Conservation (phyloP, 2,888 invertebrate species). For the Pristionchus arcanus region DNA sequence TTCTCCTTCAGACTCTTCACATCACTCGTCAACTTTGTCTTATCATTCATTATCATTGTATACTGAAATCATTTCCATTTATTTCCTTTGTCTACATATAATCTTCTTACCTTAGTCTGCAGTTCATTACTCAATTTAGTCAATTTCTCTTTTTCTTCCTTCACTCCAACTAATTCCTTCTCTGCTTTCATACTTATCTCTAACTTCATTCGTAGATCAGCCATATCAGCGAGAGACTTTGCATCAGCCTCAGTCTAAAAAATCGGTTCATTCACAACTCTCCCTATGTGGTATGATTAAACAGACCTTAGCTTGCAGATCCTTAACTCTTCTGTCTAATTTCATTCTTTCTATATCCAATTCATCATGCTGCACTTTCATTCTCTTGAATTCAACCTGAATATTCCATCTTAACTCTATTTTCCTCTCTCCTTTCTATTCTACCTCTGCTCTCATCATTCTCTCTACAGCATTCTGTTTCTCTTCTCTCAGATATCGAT, state of each 20-base stretch:
- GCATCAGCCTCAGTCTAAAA: slow-evolving; percentile 39
- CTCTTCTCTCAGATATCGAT: slow-evolving; percentile 52
- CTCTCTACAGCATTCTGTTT: slow-evolving; percentile 55
- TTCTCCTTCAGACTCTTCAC: slow-evolving; percentile 37
- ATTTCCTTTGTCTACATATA: not conserved
- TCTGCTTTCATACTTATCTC: slow-evolving; percentile 16
- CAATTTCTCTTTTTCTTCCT: slow-evolving; percentile 46
- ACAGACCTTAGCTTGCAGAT: not conserved
- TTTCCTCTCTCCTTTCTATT: slow-evolving; percentile 59
- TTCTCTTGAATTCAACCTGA: slow-evolving; percentile 60
- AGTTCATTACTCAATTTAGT: not conserved
- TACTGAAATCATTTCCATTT: not conserved
- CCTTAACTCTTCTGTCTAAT: slow-evolving; percentile 11
- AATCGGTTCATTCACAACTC: not conserved
- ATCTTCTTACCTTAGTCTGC: not conserved
- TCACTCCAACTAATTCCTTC: slow-evolving; percentile 20
- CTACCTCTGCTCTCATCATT: slow-evolving; percentile 66
- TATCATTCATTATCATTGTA: not conserved
- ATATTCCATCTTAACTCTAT: not conserved
- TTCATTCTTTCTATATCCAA: slow-evolving; percentile 56
- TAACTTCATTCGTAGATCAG: slow-evolving; percentile 17
- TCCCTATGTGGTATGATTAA: not conserved
- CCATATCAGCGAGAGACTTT: slow-evolving; percentile 17
- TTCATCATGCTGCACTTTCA: slow-evolving; percentile 63
- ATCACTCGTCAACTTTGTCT: not conserved